Evolutionary conservation across 2,113 vertebrate genomes (phyloP), one percentile per base, ranked within the genome.

Genomic region (Etheostoma spectabile): DNA sequence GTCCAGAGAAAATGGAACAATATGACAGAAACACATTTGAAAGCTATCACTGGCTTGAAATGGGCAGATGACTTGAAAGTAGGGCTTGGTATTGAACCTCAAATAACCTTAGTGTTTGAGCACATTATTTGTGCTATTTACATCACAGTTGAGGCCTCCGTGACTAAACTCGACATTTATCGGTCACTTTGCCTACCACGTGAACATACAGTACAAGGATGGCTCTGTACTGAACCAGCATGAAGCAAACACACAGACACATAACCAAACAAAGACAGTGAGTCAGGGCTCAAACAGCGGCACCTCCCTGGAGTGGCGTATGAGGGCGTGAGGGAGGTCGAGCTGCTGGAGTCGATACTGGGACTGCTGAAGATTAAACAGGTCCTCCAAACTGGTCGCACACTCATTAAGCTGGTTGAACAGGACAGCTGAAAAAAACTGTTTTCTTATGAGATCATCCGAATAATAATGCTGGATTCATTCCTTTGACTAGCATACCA

Each of bases 281-380:
- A 93, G 87, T 94, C 87, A 92, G 69, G 85, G 22, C 74, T 81
- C 53, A 66, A 88, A 79, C 86, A 81, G 68, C 76, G 80, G 70
- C 84, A 55, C 76, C 85, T 84, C 80, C 86, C 84, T 16, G 62
- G 53, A 69, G 85, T 77, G 63, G 56, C 15, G 49, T 86, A 76
- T 59, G 56, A 89, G 80, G 69, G 87, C 22, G 53, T 76, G 84
- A 89, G 35, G 74, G 59, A 68, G 64, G 56, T 57, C 13, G 15
- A 73, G 74, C 49, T 68, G 49, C 48, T 18, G 1, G 35, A 71
- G 27, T 19, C 10, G 38, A 92, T 79, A 91, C 84, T 11, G 24
- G 38, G 52, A 33, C 35, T 30, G n/a, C 14, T 22, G 45, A 33
- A 66, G 76, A 83, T 86, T n/a, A 82, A 78, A 72, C 69, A 65